A percentile compares a stretch with the other conserved stretches of the same genome.
phyloP scores from a whole-genome alignment of 2,113 vertebrate species.

The Dascyllus trimaculatus region DNA sequence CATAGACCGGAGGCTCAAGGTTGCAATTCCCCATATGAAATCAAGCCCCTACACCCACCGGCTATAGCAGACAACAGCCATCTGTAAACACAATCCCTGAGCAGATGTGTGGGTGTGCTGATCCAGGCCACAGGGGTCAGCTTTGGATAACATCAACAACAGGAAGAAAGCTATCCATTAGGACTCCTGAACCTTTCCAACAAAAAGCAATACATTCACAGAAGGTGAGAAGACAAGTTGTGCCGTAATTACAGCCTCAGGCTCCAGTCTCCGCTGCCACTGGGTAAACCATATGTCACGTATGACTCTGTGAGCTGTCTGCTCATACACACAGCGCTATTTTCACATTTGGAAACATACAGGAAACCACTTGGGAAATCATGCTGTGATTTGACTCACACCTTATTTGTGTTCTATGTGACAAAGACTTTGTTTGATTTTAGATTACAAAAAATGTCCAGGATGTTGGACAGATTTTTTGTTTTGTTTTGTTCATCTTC shows the following conservation, averaged over 20 bases:
- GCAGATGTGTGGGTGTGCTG: constrained; percentile 8
- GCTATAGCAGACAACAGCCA: not conserved
- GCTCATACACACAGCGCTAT: not conserved
- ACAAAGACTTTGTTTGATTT: too few relatives aligned
- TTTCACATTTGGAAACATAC: not conserved
- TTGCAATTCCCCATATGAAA: constrained; percentile 13
- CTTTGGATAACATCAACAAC: constrained; percentile 20
- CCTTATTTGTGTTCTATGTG: too few relatives aligned
- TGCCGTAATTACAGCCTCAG: constrained; percentile 16
- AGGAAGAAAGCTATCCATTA: constrained; percentile 35
- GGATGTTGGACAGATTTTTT: too few relatives aligned
- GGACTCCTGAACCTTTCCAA: constrained; percentile 29
- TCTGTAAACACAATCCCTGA: constrained; percentile 12
- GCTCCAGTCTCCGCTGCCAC: constrained; percentile 1
- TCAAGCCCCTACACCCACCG: not conserved
- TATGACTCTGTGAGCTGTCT: constrained; percentile 1
- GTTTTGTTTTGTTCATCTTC: too few relatives aligned
- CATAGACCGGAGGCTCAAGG: not conserved
- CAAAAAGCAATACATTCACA: constrained; percentile 49
- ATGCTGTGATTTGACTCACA: too few relatives aligned
- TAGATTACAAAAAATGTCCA: too few relatives aligned
- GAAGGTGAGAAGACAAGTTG: constrained; percentile 20
- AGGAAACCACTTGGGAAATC: too few relatives aligned
- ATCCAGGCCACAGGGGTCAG: constrained; percentile 20
- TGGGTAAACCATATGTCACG: not conserved